Evolutionary conservation across 2,113 vertebrate genomes (phyloP), one percentile per base, ranked within the genome.

Genomic region (Tupaia tana): DNA sequence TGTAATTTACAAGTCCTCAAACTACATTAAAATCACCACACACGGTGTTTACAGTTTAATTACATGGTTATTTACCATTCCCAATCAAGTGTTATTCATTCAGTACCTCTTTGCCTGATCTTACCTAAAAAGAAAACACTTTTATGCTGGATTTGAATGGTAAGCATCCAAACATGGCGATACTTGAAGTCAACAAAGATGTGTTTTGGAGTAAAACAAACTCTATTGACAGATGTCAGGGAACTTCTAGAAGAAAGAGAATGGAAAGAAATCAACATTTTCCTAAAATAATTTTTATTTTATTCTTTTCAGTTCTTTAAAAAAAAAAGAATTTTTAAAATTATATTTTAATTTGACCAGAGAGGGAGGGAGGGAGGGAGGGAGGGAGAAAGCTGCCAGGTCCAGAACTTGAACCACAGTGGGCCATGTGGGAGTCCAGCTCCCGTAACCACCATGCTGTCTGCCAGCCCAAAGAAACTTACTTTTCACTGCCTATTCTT

Each of bases 21-120:
- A 98, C 97, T 98, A 96, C 94, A 97, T 97, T 98, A 98, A 98
- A 98, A 98, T 98, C 95, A 97, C 97, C 96, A 98, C 96, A 96
- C 95, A 95, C 74, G 84, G 89, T 98, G 97, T 98, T 98, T 98
- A 97, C 97, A 91, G 96, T 96, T 98, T 98, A 98, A 98, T 98
- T 98, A 96, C 91, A 93, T 69, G 90, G 88, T 95, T 98, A 94
- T 97, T 98, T 97, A 95, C 96, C 96, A 96, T 97, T 91, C 91
- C 94, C 97, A 97, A 96, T 98, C 96, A 96, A 98, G 96, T 98
- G 97, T 98, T 98, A 97, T 96, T 98, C 98, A 97, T 97, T 97
- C 93, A 93, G 95, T 97, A 97, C 96, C 98, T 98, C 96, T 97
- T 93, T 98, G 97, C 98, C 98, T 98, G 95, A 97, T 98, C 97